phyloP scores from a whole-genome alignment of 2,113 vertebrate species.

The Stigmatopora nigra region DNA sequence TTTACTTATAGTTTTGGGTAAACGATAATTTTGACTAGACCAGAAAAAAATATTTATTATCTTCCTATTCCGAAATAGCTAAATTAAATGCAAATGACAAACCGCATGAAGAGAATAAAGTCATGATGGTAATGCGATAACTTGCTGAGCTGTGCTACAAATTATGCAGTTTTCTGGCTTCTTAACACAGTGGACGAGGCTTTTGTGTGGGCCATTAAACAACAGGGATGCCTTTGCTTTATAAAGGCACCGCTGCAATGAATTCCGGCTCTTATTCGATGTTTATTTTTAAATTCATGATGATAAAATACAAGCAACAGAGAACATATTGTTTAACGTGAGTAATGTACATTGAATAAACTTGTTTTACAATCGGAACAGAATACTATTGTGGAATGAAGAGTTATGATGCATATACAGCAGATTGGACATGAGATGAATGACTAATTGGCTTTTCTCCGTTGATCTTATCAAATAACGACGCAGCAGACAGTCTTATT shows the following conservation, averaged over 20 bases:
- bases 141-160: constrained; percentile 1
- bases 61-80: background rate
- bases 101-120: background rate
- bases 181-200: background rate
- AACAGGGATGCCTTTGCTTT: background rate
- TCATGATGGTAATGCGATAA: background rate
- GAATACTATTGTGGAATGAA: constrained; percentile 3
- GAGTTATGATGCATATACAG: constrained; percentile 10
- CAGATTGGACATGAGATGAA: constrained; percentile 26
- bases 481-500: constrained; percentile 44
- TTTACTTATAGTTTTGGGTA: background rate
- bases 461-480: constrained; percentile 24
- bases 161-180: background rate
- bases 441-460: constrained; percentile 14
- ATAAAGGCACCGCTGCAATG: background rate
- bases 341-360: background rate
- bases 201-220: background rate
- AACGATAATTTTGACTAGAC: too few species aligned
- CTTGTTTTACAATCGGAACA: background rate
- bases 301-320: background rate
- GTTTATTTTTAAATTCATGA: background rate
- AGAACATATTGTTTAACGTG: background rate
- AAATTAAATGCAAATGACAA: background rate
- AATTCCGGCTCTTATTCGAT: background rate
- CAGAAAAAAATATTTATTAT: background rate